Evolutionary conservation across 2,113 vertebrate species (phyloP).

Genomic region (Aythya baeri): DNA sequence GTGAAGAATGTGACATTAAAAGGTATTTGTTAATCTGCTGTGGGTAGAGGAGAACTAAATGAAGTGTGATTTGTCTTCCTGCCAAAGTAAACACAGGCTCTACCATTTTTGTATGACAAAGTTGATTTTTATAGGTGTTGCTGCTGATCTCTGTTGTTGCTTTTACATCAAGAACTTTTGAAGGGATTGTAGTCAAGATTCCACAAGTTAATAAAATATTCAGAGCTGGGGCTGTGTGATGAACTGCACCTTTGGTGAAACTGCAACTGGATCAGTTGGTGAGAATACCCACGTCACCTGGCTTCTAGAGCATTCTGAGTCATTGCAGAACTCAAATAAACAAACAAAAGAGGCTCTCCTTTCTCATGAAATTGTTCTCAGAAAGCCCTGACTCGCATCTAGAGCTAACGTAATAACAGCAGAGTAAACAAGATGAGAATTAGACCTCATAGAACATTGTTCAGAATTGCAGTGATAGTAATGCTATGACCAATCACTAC

Average conservation of each 20-base stretch:
- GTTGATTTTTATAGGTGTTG: constrained; percentile 34
- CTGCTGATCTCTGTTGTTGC: background rate
- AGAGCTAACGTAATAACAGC: background rate
- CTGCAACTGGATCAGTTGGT: background rate
- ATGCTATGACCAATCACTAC: background rate
- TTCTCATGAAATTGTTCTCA: background rate
- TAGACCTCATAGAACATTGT: background rate
- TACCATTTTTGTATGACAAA: background rate
- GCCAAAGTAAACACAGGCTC: constrained; percentile 32
- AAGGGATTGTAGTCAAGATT: background rate
- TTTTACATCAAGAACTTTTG: background rate
- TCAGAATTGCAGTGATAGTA: background rate
- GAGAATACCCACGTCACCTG: background rate
- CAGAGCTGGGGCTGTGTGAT: background rate
- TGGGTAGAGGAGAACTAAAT: background rate
- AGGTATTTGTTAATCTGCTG: constrained; percentile 37
- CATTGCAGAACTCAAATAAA: background rate
- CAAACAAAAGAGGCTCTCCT: background rate
- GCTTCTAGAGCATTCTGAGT: background rate
- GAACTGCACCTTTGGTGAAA: background rate
- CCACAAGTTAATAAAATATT: background rate
- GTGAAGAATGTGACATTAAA: constrained; percentile 43
- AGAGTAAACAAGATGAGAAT: background rate
- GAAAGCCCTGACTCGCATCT: background rate
- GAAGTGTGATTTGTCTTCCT: constrained; percentile 14